Evolutionary conservation across 2,113 vertebrate species (phyloP).

Genomic region (Formicarius rufipectus): DNA sequence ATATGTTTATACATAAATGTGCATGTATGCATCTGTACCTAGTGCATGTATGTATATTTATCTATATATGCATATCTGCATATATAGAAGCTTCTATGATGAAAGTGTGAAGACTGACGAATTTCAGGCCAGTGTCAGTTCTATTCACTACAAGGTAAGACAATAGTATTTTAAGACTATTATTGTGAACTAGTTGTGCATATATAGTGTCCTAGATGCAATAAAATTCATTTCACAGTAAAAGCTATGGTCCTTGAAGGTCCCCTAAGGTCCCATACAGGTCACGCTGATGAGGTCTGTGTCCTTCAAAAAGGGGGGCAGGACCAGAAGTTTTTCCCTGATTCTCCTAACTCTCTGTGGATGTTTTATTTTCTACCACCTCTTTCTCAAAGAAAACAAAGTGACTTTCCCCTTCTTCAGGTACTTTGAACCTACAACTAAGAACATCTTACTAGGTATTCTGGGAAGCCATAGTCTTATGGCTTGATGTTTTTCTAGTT

Average conservation of each 20-base stretch:
- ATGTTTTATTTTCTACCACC: not conserved
- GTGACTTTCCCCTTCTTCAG: not conserved
- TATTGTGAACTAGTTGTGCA: not conserved
- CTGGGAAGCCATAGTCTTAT: not conserved
- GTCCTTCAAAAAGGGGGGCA: not conserved
- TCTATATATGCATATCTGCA: not conserved
- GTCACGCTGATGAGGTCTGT: not conserved
- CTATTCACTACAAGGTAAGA: not conserved
- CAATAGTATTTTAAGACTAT: not conserved
- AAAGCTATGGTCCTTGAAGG: not conserved
- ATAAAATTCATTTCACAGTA: not conserved
- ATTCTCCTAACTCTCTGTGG: not conserved
- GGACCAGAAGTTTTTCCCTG: rapidly evolving
- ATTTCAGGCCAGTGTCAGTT: not conserved
- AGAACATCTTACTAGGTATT: rapidly evolving
- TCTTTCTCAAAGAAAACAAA: not conserved
- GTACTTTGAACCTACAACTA: not conserved
- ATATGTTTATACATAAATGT: not conserved
- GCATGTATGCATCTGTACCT: rapidly evolving
- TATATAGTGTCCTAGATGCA: not conserved
- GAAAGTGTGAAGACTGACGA: not conserved
- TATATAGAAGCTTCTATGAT: not conserved
- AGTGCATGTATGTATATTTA: not conserved
- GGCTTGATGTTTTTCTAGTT: not conserved
- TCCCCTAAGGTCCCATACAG: not conserved